Evolutionary conservation across 2,113 vertebrate species (phyloP).

Genomic region (Chinchilla lanigera): DNA sequence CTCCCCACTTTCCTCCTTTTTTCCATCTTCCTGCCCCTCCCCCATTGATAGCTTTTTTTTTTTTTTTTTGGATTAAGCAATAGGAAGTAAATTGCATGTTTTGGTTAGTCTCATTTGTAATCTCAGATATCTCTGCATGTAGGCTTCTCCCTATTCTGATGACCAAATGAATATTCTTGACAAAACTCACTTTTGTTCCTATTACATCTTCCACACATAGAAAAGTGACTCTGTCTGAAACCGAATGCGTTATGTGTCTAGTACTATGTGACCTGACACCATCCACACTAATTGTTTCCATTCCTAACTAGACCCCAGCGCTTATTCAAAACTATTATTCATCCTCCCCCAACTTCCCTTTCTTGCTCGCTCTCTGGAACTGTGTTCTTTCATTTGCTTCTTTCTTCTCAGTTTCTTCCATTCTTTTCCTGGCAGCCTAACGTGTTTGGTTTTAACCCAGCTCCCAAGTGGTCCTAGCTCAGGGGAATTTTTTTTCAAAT

Average conservation of each 20-base stretch:
- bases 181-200: conserved; percentile 34
- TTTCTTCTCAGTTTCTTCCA: background rate
- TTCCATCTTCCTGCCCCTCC: background rate
- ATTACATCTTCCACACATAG: background rate
- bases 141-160: background rate
- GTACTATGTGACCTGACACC: conserved; percentile 45
- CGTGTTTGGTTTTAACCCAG: background rate
- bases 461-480: background rate
- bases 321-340: conserved; percentile 58
- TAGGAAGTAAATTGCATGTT: conserved; percentile 24
- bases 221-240: conserved; percentile 58
- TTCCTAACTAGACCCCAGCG: conserved; percentile 45
- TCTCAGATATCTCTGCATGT: background rate
- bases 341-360: background rate
- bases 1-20: background rate
- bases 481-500: background rate
- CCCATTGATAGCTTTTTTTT: background rate
- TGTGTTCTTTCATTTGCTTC: background rate
- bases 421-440: background rate
- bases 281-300: conserved; percentile 51
- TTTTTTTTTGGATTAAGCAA: background rate
- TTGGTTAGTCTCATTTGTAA: conserved; percentile 9
- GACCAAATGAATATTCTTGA: conserved; percentile 51
- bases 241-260: conserved; percentile 5
- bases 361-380: conserved; percentile 18